Base-by-base conservation (phyloP, 1,140 invertebrate species). In the Matsumurasca onukii region DNA sequence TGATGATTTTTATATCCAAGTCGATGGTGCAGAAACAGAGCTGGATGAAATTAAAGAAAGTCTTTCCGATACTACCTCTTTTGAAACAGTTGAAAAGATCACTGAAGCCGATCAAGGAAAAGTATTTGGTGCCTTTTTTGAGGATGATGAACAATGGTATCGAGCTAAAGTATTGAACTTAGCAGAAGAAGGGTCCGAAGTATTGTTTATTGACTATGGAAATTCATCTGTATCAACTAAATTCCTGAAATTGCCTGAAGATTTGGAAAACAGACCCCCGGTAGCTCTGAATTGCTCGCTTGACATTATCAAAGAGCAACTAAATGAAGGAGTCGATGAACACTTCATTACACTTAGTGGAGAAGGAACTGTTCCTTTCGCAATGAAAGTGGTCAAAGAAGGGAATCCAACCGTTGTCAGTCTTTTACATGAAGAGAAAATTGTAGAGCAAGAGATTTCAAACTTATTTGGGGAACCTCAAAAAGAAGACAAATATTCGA, bases 1-100 rank as follows among this genome's bases (percentile, higher is more conserved):
- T 0, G 80, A 80, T 31, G 84, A 88, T 45, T 89, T 91, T 74
- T 89, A 86, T 75, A 77, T 90, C 17, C 88, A 90, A 52, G 80
- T 86, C 69, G 82, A 84, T 45, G 57, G 63, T 13, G 80, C 84
- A 27, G 79, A 81, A 29, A 76, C 80, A 1, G 78, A 83, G 62
- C 75, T 90, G 1, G 85, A 89, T 70, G 81, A 82, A 20, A 81
- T 90, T 15, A 82, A 80, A 0, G 83, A 86, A 17, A 80, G 78
- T 70, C 77, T 74, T 24, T 25, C 29, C 12, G 59, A 57, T 52
- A 29, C 31, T 13, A 59, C 24, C 25, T 25, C 29, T 48, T 63
- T 31, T 15, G 68, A 66, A 49, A n/a, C 39, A 29, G 55, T 70
- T 3, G 45, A 24, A 3, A 5, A 27, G 1, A 63, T 68, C 31